Percentiles rank a stretch among this genome's conserved stretches.
Conservation (phyloP, 2,113 vertebrate species). For the Eublepharis macularius region DNA sequence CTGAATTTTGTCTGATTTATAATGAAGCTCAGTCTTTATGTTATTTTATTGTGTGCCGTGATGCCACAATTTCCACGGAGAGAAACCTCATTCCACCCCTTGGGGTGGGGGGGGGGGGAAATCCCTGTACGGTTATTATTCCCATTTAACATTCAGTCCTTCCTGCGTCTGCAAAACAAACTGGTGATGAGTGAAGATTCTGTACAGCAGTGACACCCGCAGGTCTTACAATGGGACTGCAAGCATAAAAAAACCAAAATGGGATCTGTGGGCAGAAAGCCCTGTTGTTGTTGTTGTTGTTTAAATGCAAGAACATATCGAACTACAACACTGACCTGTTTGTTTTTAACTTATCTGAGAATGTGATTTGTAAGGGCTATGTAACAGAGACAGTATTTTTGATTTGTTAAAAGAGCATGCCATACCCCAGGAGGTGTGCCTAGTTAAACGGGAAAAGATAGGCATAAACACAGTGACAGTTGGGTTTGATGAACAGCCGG, state of each 20-base stretch:
- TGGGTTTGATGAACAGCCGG: neutral
- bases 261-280: accelerated
- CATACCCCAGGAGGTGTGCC: no score
- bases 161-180: conserved; percentile 1
- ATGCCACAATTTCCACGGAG: conserved; percentile 50
- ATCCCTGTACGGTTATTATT: conserved; percentile 42
- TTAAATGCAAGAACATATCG: neutral
- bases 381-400: neutral
- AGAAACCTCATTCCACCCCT: conserved; percentile 34
- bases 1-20: conserved; percentile 4
- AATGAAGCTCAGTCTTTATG: conserved; percentile 21
- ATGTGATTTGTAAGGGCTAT: neutral
- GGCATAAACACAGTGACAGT: neutral
- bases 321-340: neutral
- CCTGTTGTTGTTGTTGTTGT: neutral
- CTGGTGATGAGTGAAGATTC: accelerated
- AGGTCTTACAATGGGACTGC: conserved; percentile 5
- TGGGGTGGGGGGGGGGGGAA: no score
- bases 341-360: neutral
- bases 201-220: conserved; percentile 61
- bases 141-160: conserved; percentile 22
- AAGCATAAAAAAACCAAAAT: neutral
- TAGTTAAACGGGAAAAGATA: neutral
- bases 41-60: conserved; percentile 25
- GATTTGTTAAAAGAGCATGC: neutral